Conservation (phyloP, 2,113 vertebrate species). For the Thomomys bottae region DNA sequence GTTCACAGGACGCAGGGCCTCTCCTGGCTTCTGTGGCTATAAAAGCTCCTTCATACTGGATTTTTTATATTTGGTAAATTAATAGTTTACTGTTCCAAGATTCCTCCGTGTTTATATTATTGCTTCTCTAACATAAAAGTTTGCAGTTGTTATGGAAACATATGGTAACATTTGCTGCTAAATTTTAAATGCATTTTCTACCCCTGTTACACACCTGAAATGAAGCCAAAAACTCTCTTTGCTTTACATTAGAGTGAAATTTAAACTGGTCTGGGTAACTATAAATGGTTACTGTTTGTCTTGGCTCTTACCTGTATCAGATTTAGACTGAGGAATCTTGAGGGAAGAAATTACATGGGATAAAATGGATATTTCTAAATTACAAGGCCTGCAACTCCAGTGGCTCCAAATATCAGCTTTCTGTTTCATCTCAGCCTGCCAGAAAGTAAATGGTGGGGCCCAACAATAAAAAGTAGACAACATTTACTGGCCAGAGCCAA, state of each 20-base stretch:
- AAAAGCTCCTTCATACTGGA: constrained; percentile 66
- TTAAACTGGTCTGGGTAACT: constrained; percentile 84
- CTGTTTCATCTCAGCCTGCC: constrained; percentile 86
- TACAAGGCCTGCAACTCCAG: constrained; percentile 87
- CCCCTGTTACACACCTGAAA: constrained; percentile 84
- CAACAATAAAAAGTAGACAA: constrained; percentile 84
- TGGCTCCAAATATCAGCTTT: constrained; percentile 86
- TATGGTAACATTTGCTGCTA: constrained; percentile 76
- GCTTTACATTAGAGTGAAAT: constrained; percentile 88
- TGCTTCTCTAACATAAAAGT: constrained; percentile 78
- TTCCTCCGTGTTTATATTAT: constrained; percentile 78
- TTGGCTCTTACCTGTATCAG: constrained; percentile 90
- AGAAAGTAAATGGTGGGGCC: constrained; percentile 82
- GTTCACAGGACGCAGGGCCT: constrained; percentile 70
- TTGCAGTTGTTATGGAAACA: constrained; percentile 84
- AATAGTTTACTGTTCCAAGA: constrained; percentile 76
- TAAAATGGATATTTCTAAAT: constrained; percentile 90
- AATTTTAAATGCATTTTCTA: constrained; percentile 84
- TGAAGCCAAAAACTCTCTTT: constrained; percentile 86
- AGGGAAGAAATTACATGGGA: constrained; percentile 88
- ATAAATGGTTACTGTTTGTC: constrained; percentile 88
- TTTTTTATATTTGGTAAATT: constrained; percentile 77
- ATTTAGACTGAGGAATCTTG: constrained; percentile 88
- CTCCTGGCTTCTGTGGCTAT: constrained; percentile 70
- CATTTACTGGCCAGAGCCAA: constrained; percentile 76